Conservation (phyloP, 2,113 vertebrate species). For the Macheiramphus alcinus region DNA sequence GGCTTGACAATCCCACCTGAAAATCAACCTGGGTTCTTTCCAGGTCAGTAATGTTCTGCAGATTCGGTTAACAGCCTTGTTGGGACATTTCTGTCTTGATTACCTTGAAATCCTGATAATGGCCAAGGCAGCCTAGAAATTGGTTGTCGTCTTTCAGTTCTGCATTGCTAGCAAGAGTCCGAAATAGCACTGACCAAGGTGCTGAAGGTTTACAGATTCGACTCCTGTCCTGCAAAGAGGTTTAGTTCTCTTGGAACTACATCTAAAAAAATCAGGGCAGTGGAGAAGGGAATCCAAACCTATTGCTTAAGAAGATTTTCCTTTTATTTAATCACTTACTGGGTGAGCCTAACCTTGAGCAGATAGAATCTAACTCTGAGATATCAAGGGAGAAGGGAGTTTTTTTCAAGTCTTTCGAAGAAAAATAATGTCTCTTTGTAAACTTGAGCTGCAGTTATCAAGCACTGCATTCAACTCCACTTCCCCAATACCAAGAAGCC, state of each 20-base stretch:
- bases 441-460: not conserved
- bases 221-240: fast-evolving
- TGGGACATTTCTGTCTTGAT: not conserved
- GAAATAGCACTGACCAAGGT: not conserved
- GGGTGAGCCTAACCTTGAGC: not conserved
- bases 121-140: not conserved
- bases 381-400: not conserved
- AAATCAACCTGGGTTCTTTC: not conserved
- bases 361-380: not conserved
- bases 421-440: not conserved
- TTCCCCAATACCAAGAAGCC: not conserved
- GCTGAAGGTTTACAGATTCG: not conserved
- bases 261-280: not conserved
- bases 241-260: not conserved
- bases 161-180: not conserved
- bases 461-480: not conserved
- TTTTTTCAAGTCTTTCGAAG: not conserved
- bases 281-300: not conserved
- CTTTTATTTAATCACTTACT: not conserved
- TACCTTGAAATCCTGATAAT: not conserved
- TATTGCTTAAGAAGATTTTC: not conserved
- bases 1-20: not conserved
- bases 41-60: not conserved
- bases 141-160: not conserved
- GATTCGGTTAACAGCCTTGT: not conserved